These are phyloP conservation scores for Muntiacus reevesi DNA, from an alignment of 2,113 vertebrate species.

Conservation along the genomic window DNA sequence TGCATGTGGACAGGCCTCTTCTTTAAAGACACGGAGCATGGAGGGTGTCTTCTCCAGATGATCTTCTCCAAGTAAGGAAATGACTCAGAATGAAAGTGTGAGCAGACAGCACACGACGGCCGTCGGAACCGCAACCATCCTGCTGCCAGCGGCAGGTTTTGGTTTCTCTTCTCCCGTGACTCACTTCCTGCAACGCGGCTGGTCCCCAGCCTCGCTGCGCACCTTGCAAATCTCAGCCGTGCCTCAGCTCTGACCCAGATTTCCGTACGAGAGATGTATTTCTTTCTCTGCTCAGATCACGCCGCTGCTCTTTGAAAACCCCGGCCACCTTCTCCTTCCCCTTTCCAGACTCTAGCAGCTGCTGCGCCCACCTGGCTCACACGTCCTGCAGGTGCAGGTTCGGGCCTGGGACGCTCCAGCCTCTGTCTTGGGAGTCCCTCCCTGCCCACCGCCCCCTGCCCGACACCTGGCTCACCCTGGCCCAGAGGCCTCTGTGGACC, in stretches of 20 bases:
- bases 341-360: not conserved
- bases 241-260: not conserved
- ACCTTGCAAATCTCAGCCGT: accelerated
- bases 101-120: accelerated
- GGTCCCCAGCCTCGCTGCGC: accelerated
- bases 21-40: accelerated
- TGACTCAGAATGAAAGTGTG: not conserved
- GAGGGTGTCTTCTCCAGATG: accelerated
- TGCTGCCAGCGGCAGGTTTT: accelerated
- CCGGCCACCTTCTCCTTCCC: not conserved
- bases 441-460: accelerated
- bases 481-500: not conserved
- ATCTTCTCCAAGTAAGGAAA: not conserved
- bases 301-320: accelerated
- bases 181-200: accelerated
- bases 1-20: accelerated
- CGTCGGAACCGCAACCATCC: not conserved
- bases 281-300: not conserved
- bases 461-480: accelerated
- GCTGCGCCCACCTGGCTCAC: accelerated
- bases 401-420: accelerated
- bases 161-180: not conserved
- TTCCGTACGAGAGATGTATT: accelerated
- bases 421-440: not conserved
- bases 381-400: accelerated